Base-by-base conservation (phyloP, 2,797 vertebrate species). In the Sebastes cheni region DNA sequence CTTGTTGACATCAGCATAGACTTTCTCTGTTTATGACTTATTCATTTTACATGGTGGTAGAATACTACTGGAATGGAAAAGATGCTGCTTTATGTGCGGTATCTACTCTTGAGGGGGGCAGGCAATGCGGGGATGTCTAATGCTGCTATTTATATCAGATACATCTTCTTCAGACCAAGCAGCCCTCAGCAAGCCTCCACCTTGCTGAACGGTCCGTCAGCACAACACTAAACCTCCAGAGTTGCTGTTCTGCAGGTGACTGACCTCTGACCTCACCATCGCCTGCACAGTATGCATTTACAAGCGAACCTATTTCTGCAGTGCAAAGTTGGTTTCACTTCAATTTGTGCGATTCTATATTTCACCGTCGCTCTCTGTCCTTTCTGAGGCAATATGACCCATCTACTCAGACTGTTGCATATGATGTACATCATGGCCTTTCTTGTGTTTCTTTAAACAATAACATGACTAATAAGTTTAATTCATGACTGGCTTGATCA, bases 1-100 rank as follows among this genome's bases (percentile, higher is more conserved):
- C 79, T 67, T 84, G 80, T 86, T 82, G 78, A 86, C 67, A 84
- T 85, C 64, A 77, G 80, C 85, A 83, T n/a, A 55, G 79, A 89
- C 82, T 80, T 67, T 84, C 58, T 83, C 84, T 79, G 54, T 81
- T 84, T 69, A 92, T 94, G 67, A 92, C 77, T 91, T 89, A 95
- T 94, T 92, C 23, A 92, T 93, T 75, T 52, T 23, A 86, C 83
- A 79, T 27, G 60, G 81, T 81, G 81, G 82, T 71, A 76, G 56
- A 83, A 77, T 76, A 55, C 32, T 61, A 54, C 12, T 62, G 81
- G 73, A 86, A 83, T 71, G 67, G 82, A 61, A 81, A 79, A 86
- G 65, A 50, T 81, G 55, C 67, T 80, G 46, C 66, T 68, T 58
- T 66, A 75, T 75, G 74, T 74, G 75, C 59, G 23, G 29, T 39